phyloP scores from a whole-genome alignment of 1,140 invertebrate genomes.

The Geopemphigus sp. region DNA sequence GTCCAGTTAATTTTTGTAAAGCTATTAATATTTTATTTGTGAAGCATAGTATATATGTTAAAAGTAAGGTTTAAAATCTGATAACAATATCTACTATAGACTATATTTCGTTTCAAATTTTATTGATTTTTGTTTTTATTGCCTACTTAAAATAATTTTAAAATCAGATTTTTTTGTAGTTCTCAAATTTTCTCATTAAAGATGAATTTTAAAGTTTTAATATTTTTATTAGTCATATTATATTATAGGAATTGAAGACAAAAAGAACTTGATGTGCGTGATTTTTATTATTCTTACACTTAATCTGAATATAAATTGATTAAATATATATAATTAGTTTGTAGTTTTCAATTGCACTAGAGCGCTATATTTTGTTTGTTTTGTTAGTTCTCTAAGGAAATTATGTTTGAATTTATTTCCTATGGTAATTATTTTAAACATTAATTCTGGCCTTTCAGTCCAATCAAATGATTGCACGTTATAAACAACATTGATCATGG shows the following conservation, averaged over 20 bases:
- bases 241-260: slow-evolving; percentile 20
- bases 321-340: slow-evolving; percentile 50
- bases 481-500: slow-evolving; percentile 32
- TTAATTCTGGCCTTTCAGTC: slow-evolving; percentile 28
- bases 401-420: slow-evolving; percentile 46
- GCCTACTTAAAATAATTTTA: too few relatives aligned
- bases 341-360: slow-evolving; percentile 50
- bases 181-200: background rate
- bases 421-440: slow-evolving; percentile 39
- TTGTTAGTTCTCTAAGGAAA: slow-evolving; percentile 38
- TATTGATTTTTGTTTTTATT: background rate
- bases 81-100: too few relatives aligned
- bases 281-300: slow-evolving; percentile 45
- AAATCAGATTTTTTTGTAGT: background rate
- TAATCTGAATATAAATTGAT: slow-evolving; percentile 40
- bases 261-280: slow-evolving; percentile 18
- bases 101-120: background rate
- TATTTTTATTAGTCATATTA: background rate
- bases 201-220: background rate
- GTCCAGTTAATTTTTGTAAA: too few relatives aligned
- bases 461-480: slow-evolving; percentile 45
- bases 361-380: slow-evolving; percentile 49
- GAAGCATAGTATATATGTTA: too few relatives aligned
- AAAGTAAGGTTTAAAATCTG: too few relatives aligned
- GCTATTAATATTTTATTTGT: too few relatives aligned